Evolutionary conservation across 2,888 invertebrate species (phyloP).

Genomic region (Keiferia lycopersicella): DNA sequence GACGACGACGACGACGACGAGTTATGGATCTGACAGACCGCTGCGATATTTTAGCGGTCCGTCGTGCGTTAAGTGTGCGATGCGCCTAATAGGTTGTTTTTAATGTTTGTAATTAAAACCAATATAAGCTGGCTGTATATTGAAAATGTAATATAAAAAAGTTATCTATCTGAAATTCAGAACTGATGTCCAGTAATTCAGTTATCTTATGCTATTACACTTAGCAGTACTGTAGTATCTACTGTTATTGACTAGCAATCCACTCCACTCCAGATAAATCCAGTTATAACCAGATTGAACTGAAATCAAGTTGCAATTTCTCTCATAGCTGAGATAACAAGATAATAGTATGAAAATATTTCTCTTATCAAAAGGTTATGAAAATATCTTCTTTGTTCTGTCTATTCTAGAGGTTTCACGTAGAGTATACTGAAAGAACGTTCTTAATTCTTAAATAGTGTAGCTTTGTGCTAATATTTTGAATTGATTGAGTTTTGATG

Average conservation of each 20-base stretch:
- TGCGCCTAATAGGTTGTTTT: too few species aligned
- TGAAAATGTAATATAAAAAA: too few species aligned
- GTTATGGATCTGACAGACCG: too few species aligned
- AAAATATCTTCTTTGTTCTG: too few species aligned
- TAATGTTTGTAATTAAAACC: too few species aligned
- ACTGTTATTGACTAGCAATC: background rate
- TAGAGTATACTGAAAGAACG: background rate
- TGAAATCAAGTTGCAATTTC: background rate
- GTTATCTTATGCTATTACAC: slow-evolving; percentile 6
- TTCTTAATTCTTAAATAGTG: too few species aligned
- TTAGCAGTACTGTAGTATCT: background rate
- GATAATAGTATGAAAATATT: background rate
- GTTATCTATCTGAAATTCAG: background rate
- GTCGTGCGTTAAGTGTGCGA: too few species aligned
- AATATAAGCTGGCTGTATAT: too few species aligned
- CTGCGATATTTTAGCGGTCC: too few species aligned
- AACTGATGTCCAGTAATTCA: background rate
- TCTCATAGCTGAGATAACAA: background rate
- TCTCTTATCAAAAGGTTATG: background rate
- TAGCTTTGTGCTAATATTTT: too few species aligned
- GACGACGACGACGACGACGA: too few species aligned
- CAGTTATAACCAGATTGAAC: background rate
- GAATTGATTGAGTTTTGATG: too few species aligned
- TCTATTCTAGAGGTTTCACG: background rate
- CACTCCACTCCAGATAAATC: slow-evolving; percentile 2